A percentile compares a stretch with the other conserved stretches of the same genome.
These are phyloP conservation scores for Tortricodes alternella DNA, from an alignment of 2,888 invertebrate species.

Conservation along the genomic window DNA sequence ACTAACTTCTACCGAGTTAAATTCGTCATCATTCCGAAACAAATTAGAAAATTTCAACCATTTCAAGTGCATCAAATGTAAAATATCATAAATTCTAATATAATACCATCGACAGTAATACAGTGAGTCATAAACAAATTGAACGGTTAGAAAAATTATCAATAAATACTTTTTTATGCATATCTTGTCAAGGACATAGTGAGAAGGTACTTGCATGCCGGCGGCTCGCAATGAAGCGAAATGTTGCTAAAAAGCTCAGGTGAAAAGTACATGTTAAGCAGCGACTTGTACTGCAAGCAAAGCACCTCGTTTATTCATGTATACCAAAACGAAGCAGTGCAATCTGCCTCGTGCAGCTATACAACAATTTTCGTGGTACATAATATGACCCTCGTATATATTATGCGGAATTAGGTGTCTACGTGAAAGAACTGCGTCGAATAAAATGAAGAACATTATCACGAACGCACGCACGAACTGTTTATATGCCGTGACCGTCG, in stretches of 20 bases:
- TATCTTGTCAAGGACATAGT: conserved; percentile 20
- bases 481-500: too few species aligned
- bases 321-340: too few species aligned
- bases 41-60: background rate
- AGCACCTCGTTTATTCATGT: too few species aligned
- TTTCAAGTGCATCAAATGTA: conserved; percentile 1
- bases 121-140: conserved; percentile 13
- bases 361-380: too few species aligned
- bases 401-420: too few species aligned
- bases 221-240: background rate
- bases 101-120: conserved; percentile 9
- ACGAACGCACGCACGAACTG: too few species aligned
- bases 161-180: background rate
- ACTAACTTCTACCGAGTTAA: background rate
- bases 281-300: too few species aligned
- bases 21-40: background rate
- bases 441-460: too few species aligned
- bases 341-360: too few species aligned
- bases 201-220: background rate
- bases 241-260: background rate
- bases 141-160: background rate
- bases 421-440: too few species aligned
- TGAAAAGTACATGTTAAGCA: too few species aligned
- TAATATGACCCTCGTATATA: too few species aligned
- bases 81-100: background rate